Evolutionary conservation across 2,888 invertebrate species (phyloP).

Genomic region (Alitta virens): DNA sequence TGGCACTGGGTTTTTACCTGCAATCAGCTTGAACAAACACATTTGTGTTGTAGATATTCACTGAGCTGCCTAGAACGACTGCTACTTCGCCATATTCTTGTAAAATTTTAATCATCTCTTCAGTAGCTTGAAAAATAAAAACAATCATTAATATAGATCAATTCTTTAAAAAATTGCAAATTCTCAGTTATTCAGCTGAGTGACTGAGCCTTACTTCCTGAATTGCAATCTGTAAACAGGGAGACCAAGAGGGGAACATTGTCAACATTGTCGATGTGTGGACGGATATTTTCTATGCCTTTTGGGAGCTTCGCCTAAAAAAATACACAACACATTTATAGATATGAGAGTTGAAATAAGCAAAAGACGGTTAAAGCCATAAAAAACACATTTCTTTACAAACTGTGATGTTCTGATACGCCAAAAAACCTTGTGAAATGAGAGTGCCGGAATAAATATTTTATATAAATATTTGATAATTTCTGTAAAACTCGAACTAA

Average conservation of each 20-base stretch:
- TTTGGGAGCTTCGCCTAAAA: conserved; percentile 81
- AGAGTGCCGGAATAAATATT: too few species aligned
- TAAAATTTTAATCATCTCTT: conserved; percentile 88
- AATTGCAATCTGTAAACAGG: conserved; percentile 94
- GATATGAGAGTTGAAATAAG: too few species aligned
- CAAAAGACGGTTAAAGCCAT: too few species aligned
- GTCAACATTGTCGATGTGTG: conserved; percentile 91
- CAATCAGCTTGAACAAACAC: conserved; percentile 89
- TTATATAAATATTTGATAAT: background rate
- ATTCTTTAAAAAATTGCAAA: too few species aligned
- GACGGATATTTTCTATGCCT: conserved; percentile 94
- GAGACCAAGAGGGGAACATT: conserved; percentile 96
- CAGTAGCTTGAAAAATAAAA: conserved; percentile 66
- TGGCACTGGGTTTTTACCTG: too few species aligned
- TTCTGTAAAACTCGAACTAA: conserved; percentile 26
- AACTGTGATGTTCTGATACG: too few species aligned
- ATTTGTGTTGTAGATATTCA: conserved; percentile 84
- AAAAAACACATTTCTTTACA: too few species aligned
- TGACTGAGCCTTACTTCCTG: conserved; percentile 59
- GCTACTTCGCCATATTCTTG: conserved; percentile 95
- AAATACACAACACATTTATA: too few species aligned
- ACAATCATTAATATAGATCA: background rate
- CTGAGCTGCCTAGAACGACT: conserved; percentile 85
- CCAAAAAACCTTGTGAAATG: too few species aligned
- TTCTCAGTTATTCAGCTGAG: background rate